Conservation (phyloP, 2,797 vertebrate genomes). For the Mormyrus hasselquistii region DNA sequence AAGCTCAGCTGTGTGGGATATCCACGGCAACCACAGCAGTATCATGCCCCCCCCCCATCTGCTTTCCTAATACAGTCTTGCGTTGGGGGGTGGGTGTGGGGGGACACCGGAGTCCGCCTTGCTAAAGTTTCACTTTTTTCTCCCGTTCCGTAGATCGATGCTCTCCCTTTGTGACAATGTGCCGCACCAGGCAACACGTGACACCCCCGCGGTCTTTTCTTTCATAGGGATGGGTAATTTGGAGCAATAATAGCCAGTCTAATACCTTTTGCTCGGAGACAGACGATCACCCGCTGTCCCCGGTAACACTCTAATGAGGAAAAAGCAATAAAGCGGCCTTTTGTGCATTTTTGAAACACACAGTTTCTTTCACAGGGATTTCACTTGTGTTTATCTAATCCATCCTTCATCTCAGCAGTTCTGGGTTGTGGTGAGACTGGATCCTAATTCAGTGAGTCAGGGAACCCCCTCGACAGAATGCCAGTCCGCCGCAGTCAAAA, state of each 20-base stretch:
- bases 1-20: no score
- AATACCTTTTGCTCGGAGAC: constrained; percentile 1
- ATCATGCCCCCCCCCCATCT: not conserved
- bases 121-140: not conserved
- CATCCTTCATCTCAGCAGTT: not conserved
- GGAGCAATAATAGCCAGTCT: not conserved
- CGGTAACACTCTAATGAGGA: not conserved
- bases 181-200: not conserved
- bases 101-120: not conserved
- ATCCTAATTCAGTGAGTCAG: not conserved
- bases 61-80: not conserved
- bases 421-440: not conserved
- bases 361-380: not conserved
- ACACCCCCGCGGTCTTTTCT: not conserved
- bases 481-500: not conserved
- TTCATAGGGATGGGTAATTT: not conserved
- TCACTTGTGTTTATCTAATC: not conserved
- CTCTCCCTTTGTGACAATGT: not conserved
- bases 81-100: not conserved
- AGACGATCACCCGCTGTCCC: not conserved
- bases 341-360: not conserved
- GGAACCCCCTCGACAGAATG: not conserved
- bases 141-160: not conserved
- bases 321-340: not conserved
- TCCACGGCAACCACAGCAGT: not conserved